A percentile compares a stretch with the other conserved stretches of the same genome.
These are phyloP conservation scores for Hirtodrosophila alboralis DNA, from an alignment of 2,888 invertebrate genomes.

Conservation along the genomic window DNA sequence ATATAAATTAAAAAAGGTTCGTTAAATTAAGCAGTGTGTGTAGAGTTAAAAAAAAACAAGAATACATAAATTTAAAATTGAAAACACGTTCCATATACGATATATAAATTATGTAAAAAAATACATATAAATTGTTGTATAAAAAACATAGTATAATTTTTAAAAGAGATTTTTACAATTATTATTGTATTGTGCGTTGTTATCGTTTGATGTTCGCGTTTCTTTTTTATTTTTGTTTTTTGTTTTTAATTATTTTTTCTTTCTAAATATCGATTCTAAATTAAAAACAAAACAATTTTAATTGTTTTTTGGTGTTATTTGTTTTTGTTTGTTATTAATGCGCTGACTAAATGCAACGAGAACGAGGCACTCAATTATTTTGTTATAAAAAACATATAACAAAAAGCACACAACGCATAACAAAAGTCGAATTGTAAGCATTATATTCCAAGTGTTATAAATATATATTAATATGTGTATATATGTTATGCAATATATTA, in stretches of 20 bases:
- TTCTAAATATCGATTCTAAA: slow-evolving; percentile 41
- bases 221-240: slow-evolving; percentile 61
- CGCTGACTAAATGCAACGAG: slow-evolving; percentile 61
- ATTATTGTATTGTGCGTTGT: slow-evolving; percentile 60
- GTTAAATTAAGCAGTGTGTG: slow-evolving; percentile 67
- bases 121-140: slow-evolving; percentile 46
- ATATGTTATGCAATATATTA: slow-evolving; percentile 54
- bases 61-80: slow-evolving; percentile 50
- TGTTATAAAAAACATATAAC: slow-evolving; percentile 44
- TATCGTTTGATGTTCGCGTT: slow-evolving; percentile 11
- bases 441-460: slow-evolving; percentile 21
- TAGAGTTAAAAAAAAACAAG: slow-evolving; percentile 65
- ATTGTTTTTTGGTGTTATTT: slow-evolving; percentile 26
- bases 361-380: slow-evolving; percentile 75
- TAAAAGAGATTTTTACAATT: slow-evolving; percentile 47
- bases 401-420: slow-evolving; percentile 46
- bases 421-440: slow-evolving; percentile 59
- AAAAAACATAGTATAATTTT: slow-evolving; percentile 36
- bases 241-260: slow-evolving; percentile 35
- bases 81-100: slow-evolving; percentile 31
- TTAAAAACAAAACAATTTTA: slow-evolving; percentile 41
- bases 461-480: slow-evolving; percentile 30
- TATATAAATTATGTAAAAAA: slow-evolving; percentile 40
- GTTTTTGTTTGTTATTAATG: slow-evolving; percentile 45
- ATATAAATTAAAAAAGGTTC: slow-evolving; percentile 54